Evolutionary conservation across 1,140 invertebrate genomes (phyloP), one percentile per base, ranked within the genome.

Genomic region (Plutomurus gul): DNA sequence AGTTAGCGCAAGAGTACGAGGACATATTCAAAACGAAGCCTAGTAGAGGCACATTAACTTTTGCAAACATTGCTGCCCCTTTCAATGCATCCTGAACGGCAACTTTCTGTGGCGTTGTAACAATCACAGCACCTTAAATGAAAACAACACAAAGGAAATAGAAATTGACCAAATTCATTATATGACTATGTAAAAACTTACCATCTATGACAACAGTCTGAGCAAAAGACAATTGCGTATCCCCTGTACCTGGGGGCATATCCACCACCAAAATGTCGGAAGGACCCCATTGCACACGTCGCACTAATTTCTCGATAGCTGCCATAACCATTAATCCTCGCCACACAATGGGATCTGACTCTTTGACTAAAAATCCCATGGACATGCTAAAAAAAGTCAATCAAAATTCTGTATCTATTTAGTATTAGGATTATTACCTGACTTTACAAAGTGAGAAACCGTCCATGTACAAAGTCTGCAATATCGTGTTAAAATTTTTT

Each of bases 311-410:
- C 75, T 97, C 92, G 49, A 98, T 86, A 1, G 96, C 96, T 82
- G 93, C 94, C 96, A 98, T 98, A 13, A 98, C 96, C 91, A 97
- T 95, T 4, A 96, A 89, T 0, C 95, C 95, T 82, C 95, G 88
- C 95, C 95, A 97, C 27, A 96, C 91, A 8, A 96, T 91, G 0
- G 95, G 91, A 47, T 91, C 89, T 82, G 92, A 91, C 82, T 93
- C 89, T 7, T 92, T 90, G 0, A 95, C 92, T 10, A 97, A 86
- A 85, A 96, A 92, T 60, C 95, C 95, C 93, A 97, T 96, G 6
- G 95, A 97, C 91, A 96, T 94, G 84, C 93, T 93, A 85, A 22
- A 87, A 86, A n/a, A n/a, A n/a, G n/a, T n/a, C n/a, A n/a, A n/a
- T n/a, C n/a, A n/a, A n/a, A n/a, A n/a, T n/a, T n/a, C n/a, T n/a